Evolutionary conservation across 2,797 vertebrate species (phyloP), one percentile per base, ranked within the genome.

Genomic region (Rhabdomys pumilio): DNA sequence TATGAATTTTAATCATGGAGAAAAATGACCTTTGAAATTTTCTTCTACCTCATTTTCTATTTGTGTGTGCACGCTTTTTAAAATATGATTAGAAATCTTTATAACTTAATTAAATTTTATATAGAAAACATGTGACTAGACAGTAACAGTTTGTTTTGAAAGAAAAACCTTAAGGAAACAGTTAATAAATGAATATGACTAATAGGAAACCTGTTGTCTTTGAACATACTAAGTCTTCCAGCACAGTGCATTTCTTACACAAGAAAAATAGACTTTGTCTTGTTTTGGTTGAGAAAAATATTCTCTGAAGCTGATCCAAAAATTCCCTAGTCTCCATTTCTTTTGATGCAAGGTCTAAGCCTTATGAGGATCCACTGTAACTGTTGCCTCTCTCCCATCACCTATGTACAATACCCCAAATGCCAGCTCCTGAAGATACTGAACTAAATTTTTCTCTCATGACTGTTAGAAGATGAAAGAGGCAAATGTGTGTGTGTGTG

Each of bases 1-100:
- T 98, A 98, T 95, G 86, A 98, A 96, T 97, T 98, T 98, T 98
- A 98, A 98, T 98, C 97, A 98, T 94, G 85, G 82, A 67, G 94
- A 98, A 98, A 95, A 97, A 98, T 97, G 96, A 98, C 94, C 97
- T 98, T 98, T 96, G 95, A 97, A 96, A 98, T 93, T 96, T 96
- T 98, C 85, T 97, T 97, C 93, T 97, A 95, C 91, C 57, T 97
- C 87, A 95, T 98, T 98, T 97, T 95, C 85, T 95, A 57, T 96
- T 91, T 93, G 82, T 92, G 44, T 93, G 41, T 97, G 79, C 96
- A 26, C 72, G 41, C 67, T 96, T 61, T 93, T 79, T 97, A 50
- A 50, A 50, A 97, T 97, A 93, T 94, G 72, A 98, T 98, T 98
- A 97, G 94, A 98, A 94, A 97, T 98, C 69, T 96, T 96, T 96